Evolutionary conservation across 2,888 invertebrate species (phyloP), one percentile per base, ranked within the genome.

Genomic region (Tinea trinotella): DNA sequence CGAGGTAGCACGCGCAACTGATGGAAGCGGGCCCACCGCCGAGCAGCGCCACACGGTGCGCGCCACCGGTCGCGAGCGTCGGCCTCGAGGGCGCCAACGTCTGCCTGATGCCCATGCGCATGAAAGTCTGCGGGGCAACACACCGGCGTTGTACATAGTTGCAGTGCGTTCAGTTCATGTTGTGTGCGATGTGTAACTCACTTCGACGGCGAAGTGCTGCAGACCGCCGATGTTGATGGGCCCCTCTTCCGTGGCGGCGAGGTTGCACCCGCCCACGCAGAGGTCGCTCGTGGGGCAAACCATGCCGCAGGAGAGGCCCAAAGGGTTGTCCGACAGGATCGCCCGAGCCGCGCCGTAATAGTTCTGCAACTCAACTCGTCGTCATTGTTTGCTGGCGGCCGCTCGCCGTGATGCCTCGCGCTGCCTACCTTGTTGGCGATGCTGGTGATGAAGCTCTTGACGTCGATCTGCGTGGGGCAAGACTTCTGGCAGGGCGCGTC

Each of bases 401-500:
- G 3, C 22, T 22, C 22, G 22, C 22, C 7, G 22, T 7, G 7
- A 22, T 22, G 7, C 7, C 3, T 22, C 22, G 22, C 22, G 22
- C 22, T 22, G 22, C 3, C 9, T 7, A 30, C 95, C 90, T 95
- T 98, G 70, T 96, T 98, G 18, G 97, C 90, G 62, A 99, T 99
- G 74, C 96, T 96, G 0, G 95, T 95, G 55, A 99, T 99, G 72
- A 99, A 99, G 56, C 93, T 91, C 77, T 99, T 99, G 59, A 99
- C 91, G 67, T 99, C 99, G 57, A 99, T 86, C 76, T 99, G 98
- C 0, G 99, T 99, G 0, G 99, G 99, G 61, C 99, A 99, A 0
- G 97, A 96, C 76, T 99, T 99, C 81, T 99, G 99, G 67, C 99
- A 99, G 0, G 98, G 98, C 0, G 98, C 98, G 78, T 99, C 98